A percentile compares a stretch with the other conserved stretches of the same genome.
Evolutionary conservation across 2,797 vertebrate species (phyloP).

Genomic region (Gadopsis bispinosus): DNA sequence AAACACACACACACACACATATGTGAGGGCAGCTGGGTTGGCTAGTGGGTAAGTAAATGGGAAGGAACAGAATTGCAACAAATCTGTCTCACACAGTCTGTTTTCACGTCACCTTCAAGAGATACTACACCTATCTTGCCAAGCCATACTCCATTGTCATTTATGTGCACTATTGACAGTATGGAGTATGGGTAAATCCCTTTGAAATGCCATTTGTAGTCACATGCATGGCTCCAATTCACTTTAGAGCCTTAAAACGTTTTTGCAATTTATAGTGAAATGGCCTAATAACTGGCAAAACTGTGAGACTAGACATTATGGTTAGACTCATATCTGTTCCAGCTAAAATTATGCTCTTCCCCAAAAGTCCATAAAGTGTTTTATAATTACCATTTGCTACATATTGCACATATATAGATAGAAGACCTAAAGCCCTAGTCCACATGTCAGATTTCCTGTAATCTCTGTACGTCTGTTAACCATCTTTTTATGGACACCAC

Average conservation of each 20-base stretch:
- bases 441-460: conserved; percentile 4
- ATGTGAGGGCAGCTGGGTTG: background rate
- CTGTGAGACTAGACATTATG: background rate
- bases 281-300: background rate
- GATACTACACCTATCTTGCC: background rate
- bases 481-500: background rate
- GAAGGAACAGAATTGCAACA: background rate
- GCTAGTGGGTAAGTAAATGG: background rate
- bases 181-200: background rate
- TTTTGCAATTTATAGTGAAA: background rate
- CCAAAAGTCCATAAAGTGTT: background rate
- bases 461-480: background rate
- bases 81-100: background rate
- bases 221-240: background rate
- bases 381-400: background rate
- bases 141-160: no score
- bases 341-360: background rate
- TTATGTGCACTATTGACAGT: background rate
- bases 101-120: background rate
- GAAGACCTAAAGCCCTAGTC: background rate
- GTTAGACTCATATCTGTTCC: background rate
- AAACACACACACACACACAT: background rate
- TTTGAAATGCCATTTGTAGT: background rate
- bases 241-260: background rate
- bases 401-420: background rate